Conservation (phyloP, 2,797 vertebrate genomes). For the Poeciliopsis turneri region DNA sequence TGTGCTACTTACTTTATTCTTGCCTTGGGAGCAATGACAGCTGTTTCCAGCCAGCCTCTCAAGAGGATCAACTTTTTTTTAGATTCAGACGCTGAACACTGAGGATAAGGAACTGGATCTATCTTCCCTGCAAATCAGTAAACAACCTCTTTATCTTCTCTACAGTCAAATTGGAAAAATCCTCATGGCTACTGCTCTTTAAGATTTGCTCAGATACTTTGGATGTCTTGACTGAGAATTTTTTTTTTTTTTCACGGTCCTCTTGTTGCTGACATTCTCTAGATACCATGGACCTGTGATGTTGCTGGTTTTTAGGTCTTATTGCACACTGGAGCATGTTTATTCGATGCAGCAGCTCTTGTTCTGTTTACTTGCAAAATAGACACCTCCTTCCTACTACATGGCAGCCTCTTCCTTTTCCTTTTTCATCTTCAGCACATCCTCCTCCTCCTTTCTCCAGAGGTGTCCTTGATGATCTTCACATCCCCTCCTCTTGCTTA, state of each 20-base stretch:
- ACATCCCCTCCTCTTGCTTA: slow-evolving; percentile 32
- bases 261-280: slow-evolving; percentile 27
- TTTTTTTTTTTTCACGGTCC: slow-evolving; percentile 5
- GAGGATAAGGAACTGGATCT: slow-evolving; percentile 4
- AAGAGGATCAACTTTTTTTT: slow-evolving; percentile 11
- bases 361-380: slow-evolving; percentile 43
- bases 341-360: slow-evolving; percentile 41
- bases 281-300: slow-evolving; percentile 9
- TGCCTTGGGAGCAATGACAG: slow-evolving; percentile 3
- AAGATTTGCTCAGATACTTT: slow-evolving; percentile 19
- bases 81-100: slow-evolving; percentile 11
- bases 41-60: slow-evolving; percentile 12
- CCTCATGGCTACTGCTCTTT: slow-evolving; percentile 15
- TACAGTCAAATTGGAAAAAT: slow-evolving; percentile 9
- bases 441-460: slow-evolving; percentile 53
- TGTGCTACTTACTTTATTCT: slow-evolving; percentile 19
- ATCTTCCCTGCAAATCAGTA: slow-evolving; percentile 14
- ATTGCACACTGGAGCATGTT: slow-evolving; percentile 51
- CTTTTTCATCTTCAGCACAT: slow-evolving; percentile 52
- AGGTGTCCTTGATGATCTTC: slow-evolving; percentile 47
- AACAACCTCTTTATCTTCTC: slow-evolving; percentile 17
- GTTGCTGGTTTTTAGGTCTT: slow-evolving; percentile 45
- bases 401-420: slow-evolving; percentile 22
- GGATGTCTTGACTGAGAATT: slow-evolving; percentile 16
- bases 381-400: slow-evolving; percentile 15